A percentile compares a stretch with the other conserved stretches of the same genome.
phyloP scores from a whole-genome alignment of 1,140 invertebrate genomes.

The Lordiphosa stackelbergi region DNA sequence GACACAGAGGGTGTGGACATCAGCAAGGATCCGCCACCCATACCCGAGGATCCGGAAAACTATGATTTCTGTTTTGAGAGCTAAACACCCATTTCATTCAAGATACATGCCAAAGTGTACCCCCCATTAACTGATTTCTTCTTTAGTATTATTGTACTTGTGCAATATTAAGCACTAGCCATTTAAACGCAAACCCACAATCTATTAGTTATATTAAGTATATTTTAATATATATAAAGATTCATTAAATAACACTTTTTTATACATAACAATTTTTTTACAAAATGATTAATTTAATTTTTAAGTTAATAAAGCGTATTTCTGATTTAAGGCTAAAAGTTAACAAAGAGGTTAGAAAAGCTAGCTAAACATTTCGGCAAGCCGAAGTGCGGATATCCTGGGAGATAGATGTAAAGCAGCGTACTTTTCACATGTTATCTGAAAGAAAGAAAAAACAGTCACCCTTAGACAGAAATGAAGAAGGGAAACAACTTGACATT shows the following conservation, averaged over 20 bases:
- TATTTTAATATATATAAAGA: constrained; percentile 41
- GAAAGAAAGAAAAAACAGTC: too few relatives aligned
- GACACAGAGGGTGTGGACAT: constrained; percentile 97
- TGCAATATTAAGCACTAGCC: constrained; percentile 50
- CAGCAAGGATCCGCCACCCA: constrained; percentile 92
- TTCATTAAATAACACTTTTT: constrained; percentile 66
- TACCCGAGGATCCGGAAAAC: constrained; percentile 92
- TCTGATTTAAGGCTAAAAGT: constrained; percentile 35
- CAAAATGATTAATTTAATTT: constrained; percentile 31
- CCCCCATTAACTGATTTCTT: constrained; percentile 30
- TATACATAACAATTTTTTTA: constrained; percentile 61
- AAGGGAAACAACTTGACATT: too few relatives aligned
- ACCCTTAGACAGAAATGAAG: too few relatives aligned
- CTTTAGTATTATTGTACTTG: constrained; percentile 52
- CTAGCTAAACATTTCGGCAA: constrained; percentile 24
- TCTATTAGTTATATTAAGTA: constrained; percentile 57
- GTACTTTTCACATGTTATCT: too few relatives aligned
- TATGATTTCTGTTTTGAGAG: constrained; percentile 89
- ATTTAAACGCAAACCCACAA: constrained; percentile 38
- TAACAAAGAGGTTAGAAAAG: constrained; percentile 30
- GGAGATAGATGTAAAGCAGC: neutral
- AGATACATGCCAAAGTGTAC: constrained; percentile 68
- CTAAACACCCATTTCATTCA: constrained; percentile 36
- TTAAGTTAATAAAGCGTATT: constrained; percentile 56
- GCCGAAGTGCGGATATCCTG: constrained; percentile 23